phyloP scores from a whole-genome alignment of 1,140 invertebrate genomes.

The Diprion similis region DNA sequence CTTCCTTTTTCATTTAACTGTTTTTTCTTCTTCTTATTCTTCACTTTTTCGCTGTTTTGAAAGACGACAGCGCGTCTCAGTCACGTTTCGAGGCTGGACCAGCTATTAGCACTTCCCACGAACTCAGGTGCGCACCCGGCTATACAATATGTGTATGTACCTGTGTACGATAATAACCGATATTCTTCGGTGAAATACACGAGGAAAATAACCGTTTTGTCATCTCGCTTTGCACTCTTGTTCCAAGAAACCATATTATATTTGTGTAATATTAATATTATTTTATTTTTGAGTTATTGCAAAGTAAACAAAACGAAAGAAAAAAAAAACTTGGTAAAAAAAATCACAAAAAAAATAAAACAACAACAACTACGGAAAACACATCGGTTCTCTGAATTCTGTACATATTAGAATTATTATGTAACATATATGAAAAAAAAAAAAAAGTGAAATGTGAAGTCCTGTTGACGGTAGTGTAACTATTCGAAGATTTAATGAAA shows the following conservation, averaged over 20 bases:
- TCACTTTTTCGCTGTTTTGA: background rate
- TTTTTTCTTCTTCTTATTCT: background rate
- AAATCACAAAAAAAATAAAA: background rate
- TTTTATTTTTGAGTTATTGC: slow-evolving; percentile 29
- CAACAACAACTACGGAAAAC: background rate
- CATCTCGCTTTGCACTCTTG: slow-evolving; percentile 43
- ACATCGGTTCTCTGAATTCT: slow-evolving; percentile 30
- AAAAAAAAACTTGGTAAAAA: background rate
- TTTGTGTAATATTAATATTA: slow-evolving; percentile 54
- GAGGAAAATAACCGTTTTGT: background rate
- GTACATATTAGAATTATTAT: slow-evolving; percentile 47
- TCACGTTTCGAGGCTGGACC: slow-evolving; percentile 2
- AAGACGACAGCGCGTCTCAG: background rate
- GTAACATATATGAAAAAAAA: slow-evolving; percentile 10
- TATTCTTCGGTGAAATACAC: background rate
- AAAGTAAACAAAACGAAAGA: slow-evolving; percentile 2
- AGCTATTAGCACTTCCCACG: slow-evolving; percentile 2
- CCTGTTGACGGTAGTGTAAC: slow-evolving; percentile 37
- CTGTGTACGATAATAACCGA: background rate
- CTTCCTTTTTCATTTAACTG: no score
- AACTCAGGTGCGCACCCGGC: background rate
- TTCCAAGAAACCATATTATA: slow-evolving; percentile 43
- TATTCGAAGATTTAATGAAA: slow-evolving; percentile 26
- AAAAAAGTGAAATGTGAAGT: slow-evolving; percentile 27
- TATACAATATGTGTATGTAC: background rate